phyloP scores from a whole-genome alignment of 2,797 vertebrate species.

The Pygocentrus nattereri region DNA sequence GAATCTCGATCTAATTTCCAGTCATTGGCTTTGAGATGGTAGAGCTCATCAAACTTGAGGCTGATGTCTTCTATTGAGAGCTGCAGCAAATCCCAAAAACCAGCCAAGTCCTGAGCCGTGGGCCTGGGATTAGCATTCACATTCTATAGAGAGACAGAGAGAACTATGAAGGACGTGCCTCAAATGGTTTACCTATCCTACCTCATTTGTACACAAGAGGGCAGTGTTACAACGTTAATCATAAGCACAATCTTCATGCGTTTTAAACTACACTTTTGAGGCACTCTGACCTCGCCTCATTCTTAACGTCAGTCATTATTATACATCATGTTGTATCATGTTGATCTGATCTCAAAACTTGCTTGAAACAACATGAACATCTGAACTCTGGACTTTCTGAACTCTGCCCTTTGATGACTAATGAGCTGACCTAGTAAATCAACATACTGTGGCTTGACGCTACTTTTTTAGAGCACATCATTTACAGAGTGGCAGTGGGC shows the following conservation, averaged over 20 bases:
- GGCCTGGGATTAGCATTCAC: conserved; percentile 91
- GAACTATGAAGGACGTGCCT: background rate
- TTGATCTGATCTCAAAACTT: background rate
- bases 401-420: background rate
- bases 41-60: conserved; percentile 99
- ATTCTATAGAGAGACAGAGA: conserved; percentile 80
- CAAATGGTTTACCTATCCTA: conserved; percentile 24
- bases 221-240: conserved; percentile 15
- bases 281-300: background rate
- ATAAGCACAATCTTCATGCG: background rate
- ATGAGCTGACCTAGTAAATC: background rate
- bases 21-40: conserved; percentile 97
- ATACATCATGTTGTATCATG: background rate
- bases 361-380: background rate
- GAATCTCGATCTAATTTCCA: conserved; percentile 88
- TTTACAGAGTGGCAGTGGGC: too few species aligned
- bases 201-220: conserved; percentile 28
- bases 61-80: conserved; percentile 99
- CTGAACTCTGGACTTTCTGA: background rate
- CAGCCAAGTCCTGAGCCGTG: conserved; percentile 96
- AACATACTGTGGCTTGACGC: background rate
- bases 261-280: background rate
- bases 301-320: background rate
- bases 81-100: conserved; percentile 99
- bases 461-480: background rate